Percentiles rank a stretch among this genome's conserved stretches.
Conservation (phyloP, 2,888 invertebrate genomes). For the Xestia xanthographa region DNA sequence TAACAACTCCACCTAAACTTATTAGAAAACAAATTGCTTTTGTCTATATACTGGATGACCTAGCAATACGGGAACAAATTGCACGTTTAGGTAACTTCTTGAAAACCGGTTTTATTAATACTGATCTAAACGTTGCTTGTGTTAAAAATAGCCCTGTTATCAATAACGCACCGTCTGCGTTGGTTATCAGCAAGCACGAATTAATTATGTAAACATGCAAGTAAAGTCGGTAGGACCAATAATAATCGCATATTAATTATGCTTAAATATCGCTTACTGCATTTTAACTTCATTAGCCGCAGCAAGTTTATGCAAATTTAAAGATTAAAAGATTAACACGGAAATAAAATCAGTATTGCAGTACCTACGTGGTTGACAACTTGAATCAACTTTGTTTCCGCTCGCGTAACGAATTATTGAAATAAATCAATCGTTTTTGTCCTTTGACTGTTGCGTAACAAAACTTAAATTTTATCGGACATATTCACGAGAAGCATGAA, state of each 20-base stretch:
- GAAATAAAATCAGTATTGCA: background rate
- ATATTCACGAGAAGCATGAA: background rate
- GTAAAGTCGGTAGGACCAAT: background rate
- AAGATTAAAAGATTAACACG: conserved; percentile 25
- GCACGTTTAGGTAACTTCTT: background rate
- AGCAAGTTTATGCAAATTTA: background rate
- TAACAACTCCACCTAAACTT: background rate
- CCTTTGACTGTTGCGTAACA: background rate
- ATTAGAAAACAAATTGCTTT: conserved; percentile 24
- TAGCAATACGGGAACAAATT: background rate
- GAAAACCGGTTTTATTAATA: background rate
- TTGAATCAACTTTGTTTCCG: background rate
- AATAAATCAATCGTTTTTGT: background rate
- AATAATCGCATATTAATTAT: conserved; percentile 1
- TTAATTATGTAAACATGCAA: conserved; percentile 13
- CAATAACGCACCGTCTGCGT: background rate
- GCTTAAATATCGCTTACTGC: background rate
- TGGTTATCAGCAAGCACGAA: conserved; percentile 14
- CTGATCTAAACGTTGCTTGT: background rate
- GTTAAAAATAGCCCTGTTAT: conserved; percentile 25
- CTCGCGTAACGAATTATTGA: background rate
- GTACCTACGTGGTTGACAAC: background rate
- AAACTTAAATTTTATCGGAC: background rate
- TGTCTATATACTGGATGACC: background rate
- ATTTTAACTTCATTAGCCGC: conserved; percentile 5